Evolutionary conservation across 2,888 invertebrate species (phyloP).

Genomic region (Pediacus dermestoides): DNA sequence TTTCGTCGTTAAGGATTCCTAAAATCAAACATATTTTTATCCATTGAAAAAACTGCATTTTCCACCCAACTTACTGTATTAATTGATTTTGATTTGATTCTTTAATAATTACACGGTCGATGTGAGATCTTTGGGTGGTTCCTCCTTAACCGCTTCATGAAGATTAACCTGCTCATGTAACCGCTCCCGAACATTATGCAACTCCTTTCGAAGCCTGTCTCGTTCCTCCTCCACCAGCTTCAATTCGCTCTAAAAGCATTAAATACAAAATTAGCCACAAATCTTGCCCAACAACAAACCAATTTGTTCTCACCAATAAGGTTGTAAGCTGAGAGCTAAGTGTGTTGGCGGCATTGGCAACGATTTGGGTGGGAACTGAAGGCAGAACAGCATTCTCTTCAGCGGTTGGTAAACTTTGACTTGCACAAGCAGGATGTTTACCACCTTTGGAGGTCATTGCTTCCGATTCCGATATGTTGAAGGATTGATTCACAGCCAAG

Average conservation of each 20-base stretch:
- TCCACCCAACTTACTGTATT: too few species aligned
- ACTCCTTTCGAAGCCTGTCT: conserved; percentile 67
- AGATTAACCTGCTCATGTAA: conserved; percentile 56
- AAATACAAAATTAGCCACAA: conserved; percentile 3
- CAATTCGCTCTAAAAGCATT: conserved; percentile 60
- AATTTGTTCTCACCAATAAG: conserved; percentile 58
- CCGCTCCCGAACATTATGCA: conserved; percentile 68
- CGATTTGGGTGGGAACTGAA: conserved; percentile 58
- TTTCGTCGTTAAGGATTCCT: not conserved
- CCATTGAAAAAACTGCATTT: too few species aligned
- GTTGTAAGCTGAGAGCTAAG: conserved; percentile 66
- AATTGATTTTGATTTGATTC: too few species aligned
- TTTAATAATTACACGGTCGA: too few species aligned
- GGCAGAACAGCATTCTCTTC: conserved; percentile 52
- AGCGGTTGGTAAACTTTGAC: conserved; percentile 38
- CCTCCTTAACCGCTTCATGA: conserved; percentile 43
- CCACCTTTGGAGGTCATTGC: conserved; percentile 53
- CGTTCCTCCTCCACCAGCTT: conserved; percentile 73
- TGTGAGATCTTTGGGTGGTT: conserved; percentile 14
- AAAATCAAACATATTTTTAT: not conserved
- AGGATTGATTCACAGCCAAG: conserved; percentile 55
- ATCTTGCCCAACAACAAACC: conserved; percentile 3
- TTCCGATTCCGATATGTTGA: conserved; percentile 57
- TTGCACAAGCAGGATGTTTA: conserved; percentile 43
- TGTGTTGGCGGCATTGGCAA: conserved; percentile 62